Evolutionary conservation across 2,113 vertebrate species (phyloP).

Genomic region (Chrysemys picta): DNA sequence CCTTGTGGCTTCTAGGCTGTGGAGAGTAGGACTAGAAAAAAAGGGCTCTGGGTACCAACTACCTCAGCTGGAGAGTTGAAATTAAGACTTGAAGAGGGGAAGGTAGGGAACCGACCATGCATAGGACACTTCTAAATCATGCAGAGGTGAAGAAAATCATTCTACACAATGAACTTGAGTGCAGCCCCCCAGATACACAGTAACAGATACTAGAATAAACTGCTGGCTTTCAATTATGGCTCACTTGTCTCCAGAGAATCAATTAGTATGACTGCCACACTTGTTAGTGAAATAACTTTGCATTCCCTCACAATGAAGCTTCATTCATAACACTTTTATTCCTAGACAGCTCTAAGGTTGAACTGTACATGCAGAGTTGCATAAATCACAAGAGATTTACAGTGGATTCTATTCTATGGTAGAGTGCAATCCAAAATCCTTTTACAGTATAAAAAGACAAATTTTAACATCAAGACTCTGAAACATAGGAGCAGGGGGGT

Average conservation of each 20-base stretch:
- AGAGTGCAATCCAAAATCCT: slow-evolving; percentile 73
- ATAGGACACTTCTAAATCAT: neutral
- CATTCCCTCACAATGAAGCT: no score
- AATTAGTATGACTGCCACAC: neutral
- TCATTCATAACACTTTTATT: slow-evolving; percentile 76
- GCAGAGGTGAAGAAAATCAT: neutral
- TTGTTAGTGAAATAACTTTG: no score
- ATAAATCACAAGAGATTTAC: slow-evolving; percentile 71
- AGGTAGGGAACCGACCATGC: neutral
- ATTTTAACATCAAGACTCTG: slow-evolving; percentile 72
- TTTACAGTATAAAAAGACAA: slow-evolving; percentile 70
- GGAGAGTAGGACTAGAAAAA: no score
- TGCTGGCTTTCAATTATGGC: neutral
- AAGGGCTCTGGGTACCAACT: no score
- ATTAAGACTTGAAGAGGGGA: neutral
- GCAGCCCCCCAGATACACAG: neutral
- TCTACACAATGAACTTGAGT: neutral
- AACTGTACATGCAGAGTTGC: slow-evolving; percentile 80
- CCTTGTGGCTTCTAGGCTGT: neutral
- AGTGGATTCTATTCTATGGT: slow-evolving; percentile 76
- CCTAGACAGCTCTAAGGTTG: slow-evolving; percentile 72
- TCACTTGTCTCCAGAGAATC: no score
- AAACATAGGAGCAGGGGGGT: slow-evolving; percentile 57
- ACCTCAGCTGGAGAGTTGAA: neutral
- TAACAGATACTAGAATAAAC: neutral